Percentiles rank a stretch among this genome's conserved stretches.
Conservation (phyloP, 2,888 invertebrate genomes). For the Chydorus sphaericus region DNA sequence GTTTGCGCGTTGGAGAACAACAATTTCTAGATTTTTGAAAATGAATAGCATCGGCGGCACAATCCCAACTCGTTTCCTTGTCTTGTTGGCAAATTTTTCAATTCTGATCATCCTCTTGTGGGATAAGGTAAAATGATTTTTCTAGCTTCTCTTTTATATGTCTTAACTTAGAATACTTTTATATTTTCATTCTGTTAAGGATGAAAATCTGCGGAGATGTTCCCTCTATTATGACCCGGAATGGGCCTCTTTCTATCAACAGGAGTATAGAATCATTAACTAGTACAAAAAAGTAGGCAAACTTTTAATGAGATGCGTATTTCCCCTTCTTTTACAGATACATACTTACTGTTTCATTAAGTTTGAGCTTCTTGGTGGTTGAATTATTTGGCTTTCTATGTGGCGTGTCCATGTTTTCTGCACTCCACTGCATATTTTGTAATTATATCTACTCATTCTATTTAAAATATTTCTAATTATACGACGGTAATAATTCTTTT, state of each 20-base stretch:
- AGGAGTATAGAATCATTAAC: too few species aligned
- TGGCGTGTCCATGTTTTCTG: conserved; percentile 7
- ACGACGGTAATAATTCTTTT: neutral
- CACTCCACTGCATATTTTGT: neutral
- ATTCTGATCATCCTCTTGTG: neutral
- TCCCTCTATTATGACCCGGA: neutral
- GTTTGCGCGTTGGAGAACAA: neutral
- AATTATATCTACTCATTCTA: neutral
- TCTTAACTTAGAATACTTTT: neutral
- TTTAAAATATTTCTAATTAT: neutral
- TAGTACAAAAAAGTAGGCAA: too few species aligned
- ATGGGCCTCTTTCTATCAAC: neutral
- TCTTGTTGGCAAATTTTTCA: neutral
- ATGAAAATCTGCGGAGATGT: neutral
- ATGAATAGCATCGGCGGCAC: too few species aligned
- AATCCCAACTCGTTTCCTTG: neutral
- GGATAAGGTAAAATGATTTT: neutral
- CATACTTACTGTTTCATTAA: neutral
- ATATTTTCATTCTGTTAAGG: neutral
- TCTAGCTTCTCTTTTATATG: too few species aligned
- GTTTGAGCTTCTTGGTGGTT: neutral
- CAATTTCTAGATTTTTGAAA: too few species aligned
- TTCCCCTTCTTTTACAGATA: neutral
- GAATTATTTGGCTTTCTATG: conserved; percentile 1
- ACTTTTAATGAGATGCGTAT: too few species aligned